phyloP scores from a whole-genome alignment of 2,113 vertebrate genomes.

The Saguinus midas region DNA sequence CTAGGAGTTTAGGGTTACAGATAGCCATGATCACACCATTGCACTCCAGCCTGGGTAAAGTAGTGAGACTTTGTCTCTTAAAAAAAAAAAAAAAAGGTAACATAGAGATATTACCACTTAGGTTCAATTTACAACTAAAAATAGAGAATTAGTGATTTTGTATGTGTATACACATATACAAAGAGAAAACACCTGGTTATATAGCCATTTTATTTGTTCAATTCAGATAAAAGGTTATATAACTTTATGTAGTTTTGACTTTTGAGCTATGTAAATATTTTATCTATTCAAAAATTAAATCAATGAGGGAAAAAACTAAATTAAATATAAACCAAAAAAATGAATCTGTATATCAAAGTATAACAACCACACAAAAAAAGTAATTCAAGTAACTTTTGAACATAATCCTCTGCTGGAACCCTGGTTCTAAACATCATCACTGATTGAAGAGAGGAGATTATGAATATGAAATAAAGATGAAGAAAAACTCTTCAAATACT shows the following conservation, averaged over 20 bases:
- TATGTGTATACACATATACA: background rate
- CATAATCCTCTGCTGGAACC: background rate
- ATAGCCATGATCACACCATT: too few species aligned
- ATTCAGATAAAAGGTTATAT: background rate
- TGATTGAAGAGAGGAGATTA: background rate
- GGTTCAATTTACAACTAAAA: slow-evolving; percentile 3
- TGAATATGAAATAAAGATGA: slow-evolving; percentile 10
- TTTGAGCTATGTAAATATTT: slow-evolving; percentile 5
- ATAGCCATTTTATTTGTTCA: slow-evolving; percentile 16
- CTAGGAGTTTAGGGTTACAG: too few species aligned
- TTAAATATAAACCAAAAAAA: background rate
- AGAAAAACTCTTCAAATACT: background rate
- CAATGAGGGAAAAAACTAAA: background rate
- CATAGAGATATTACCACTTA: background rate
- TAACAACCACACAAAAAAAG: background rate
- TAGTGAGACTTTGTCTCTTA: too few species aligned
- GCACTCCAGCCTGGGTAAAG: too few species aligned
- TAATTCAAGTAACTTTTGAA: slow-evolving; percentile 27
- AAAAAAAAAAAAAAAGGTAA: too few species aligned
- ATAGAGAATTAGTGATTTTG: background rate
- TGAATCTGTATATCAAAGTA: background rate
- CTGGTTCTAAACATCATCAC: background rate
- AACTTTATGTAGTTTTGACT: background rate
- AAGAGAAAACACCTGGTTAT: background rate
- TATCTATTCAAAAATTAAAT: slow-evolving; percentile 41